Conservation (phyloP, 2,113 vertebrate species). For the Salvelinus fontinalis region DNA sequence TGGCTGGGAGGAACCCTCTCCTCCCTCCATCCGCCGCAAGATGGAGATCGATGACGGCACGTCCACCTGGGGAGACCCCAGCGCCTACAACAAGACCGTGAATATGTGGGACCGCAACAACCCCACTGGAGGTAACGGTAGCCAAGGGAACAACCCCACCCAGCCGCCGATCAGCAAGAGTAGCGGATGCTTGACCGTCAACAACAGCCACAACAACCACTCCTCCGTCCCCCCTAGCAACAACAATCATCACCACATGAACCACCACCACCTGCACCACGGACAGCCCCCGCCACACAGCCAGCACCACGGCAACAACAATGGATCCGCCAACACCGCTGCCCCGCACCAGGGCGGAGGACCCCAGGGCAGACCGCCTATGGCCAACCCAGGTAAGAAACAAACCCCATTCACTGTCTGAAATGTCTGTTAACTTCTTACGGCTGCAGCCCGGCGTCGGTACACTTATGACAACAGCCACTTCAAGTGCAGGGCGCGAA, state of each 20-base stretch:
- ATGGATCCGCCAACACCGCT: constrained; percentile 77
- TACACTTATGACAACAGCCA: too few relatives aligned
- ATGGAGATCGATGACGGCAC: constrained; percentile 99
- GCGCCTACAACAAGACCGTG: constrained; percentile 86
- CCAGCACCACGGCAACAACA: constrained; percentile 80
- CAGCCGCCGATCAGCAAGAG: constrained; percentile 82
- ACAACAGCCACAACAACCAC: constrained; percentile 77
- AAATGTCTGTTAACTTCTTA: not conserved
- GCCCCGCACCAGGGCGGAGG: constrained; percentile 81
- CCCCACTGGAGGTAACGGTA: constrained; percentile 74
- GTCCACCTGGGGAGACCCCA: constrained; percentile 97
- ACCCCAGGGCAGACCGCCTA: constrained; percentile 82
- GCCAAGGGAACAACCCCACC: constrained; percentile 71
- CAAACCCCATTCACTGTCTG: not conserved
- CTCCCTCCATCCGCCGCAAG: constrained; percentile 93
- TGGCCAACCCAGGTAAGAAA: constrained; percentile 83
- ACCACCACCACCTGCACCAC: constrained; percentile 70
- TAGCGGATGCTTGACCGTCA: constrained; percentile 45
- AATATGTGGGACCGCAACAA: constrained; percentile 99
- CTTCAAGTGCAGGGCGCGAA: too few relatives aligned
- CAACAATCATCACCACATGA: constrained; percentile 70
- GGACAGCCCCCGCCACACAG: constrained; percentile 72
- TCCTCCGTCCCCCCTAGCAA: constrained; percentile 48
- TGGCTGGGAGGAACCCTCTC: constrained; percentile 97
- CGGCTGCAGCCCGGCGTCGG: too few relatives aligned